Evolutionary conservation across 2,888 invertebrate species (phyloP).

Genomic region (Hypomecis atomaria): DNA sequence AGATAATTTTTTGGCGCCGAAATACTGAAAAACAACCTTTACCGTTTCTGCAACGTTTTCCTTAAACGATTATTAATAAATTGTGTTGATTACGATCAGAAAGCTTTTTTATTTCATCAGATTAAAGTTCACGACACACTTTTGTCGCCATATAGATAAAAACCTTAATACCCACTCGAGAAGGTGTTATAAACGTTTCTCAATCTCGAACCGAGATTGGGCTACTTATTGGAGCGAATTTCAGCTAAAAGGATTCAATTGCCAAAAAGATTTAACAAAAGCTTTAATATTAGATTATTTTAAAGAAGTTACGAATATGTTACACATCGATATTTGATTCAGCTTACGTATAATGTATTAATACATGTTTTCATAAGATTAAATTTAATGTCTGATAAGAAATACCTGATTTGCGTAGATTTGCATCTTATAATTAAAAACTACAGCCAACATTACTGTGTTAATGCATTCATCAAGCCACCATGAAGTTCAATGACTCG

Average conservation of each 20-base stretch:
- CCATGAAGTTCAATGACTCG: conserved; percentile 71
- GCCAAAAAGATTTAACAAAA: no score
- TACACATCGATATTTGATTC: no score
- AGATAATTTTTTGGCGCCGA: not conserved
- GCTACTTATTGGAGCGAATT: conserved; percentile 11
- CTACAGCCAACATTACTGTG: conserved; percentile 20
- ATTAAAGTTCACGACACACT: conserved; percentile 38
- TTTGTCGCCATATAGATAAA: conserved; percentile 36
- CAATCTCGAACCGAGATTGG: conserved; percentile 27
- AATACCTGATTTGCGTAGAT: no score
- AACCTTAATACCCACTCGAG: conserved; percentile 32
- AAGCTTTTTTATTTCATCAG: conserved; percentile 36
- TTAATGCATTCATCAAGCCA: conserved; percentile 61
- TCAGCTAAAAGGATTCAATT: not conserved
- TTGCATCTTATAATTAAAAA: not conserved
- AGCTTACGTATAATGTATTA: no score
- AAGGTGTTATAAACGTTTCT: conserved; percentile 26
- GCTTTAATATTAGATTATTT: no score
- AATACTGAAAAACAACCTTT: conserved; percentile 16
- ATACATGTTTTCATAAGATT: no score
- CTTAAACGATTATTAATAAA: conserved; percentile 26
- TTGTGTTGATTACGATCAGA: conserved; percentile 26
- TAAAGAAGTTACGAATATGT: no score
- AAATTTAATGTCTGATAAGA: no score
- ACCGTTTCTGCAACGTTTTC: conserved; percentile 29